A percentile compares a stretch with the other conserved stretches of the same genome.
phyloP scores from a whole-genome alignment of 2,113 vertebrate species.

The Mastomys coucha region DNA sequence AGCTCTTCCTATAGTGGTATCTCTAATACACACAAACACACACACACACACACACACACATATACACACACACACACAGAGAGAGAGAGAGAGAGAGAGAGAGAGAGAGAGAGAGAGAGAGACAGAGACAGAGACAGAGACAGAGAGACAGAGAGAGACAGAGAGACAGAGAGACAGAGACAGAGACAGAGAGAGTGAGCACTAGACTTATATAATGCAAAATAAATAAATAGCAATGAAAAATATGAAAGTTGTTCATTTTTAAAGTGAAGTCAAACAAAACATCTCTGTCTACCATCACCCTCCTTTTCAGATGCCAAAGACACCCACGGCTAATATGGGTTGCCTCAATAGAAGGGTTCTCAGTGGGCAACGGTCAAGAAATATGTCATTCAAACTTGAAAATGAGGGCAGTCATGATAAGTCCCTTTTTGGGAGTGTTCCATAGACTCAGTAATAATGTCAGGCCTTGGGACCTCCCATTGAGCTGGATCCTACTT shows the following conservation, averaged over 20 bases:
- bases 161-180: too few species aligned
- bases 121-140: too few species aligned
- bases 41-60: background rate
- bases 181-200: too few species aligned
- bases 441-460: too few species aligned
- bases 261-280: background rate
- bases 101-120: too few species aligned
- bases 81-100: too few species aligned
- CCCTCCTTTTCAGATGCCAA: fast-evolving
- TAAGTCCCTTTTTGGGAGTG: too few species aligned
- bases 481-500: too few species aligned
- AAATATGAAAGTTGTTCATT: background rate
- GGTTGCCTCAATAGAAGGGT: background rate
- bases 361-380: background rate
- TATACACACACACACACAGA: too few species aligned
- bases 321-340: background rate
- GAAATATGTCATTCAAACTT: background rate
- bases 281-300: background rate
- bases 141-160: too few species aligned
- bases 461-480: too few species aligned
- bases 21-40: background rate
- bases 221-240: background rate
- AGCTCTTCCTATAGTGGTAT: background rate
- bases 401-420: background rate
- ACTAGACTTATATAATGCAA: background rate